Percentiles rank a stretch among this genome's conserved stretches.
Evolutionary conservation across 2,113 vertebrate species (phyloP).

Genomic region (Chloropsis cyanopogon): DNA sequence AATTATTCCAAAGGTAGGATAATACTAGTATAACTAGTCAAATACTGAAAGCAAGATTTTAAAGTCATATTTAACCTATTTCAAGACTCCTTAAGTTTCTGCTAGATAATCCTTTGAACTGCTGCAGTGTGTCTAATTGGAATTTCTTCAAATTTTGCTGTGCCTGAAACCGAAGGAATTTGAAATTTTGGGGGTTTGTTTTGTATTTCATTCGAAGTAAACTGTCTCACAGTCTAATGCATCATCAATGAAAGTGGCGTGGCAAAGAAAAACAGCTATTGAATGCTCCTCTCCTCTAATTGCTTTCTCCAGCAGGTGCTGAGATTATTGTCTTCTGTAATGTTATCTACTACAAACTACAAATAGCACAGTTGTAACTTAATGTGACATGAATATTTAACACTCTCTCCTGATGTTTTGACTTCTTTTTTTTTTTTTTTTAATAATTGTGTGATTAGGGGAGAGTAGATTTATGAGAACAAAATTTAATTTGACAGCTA

Average conservation of each 20-base stretch:
- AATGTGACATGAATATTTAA: slow-evolving; percentile 42
- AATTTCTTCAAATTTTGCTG: slow-evolving; percentile 19
- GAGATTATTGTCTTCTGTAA: slow-evolving; percentile 62
- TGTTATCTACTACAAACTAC: slow-evolving; percentile 38
- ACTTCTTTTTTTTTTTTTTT: not conserved
- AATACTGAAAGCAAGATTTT: not conserved
- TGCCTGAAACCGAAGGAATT: slow-evolving; percentile 12
- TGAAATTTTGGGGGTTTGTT: slow-evolving; percentile 22
- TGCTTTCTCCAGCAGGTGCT: slow-evolving; percentile 63
- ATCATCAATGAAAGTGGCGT: slow-evolving; percentile 14
- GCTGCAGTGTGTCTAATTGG: not conserved
- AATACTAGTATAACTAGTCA: not conserved
- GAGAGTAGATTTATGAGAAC: not conserved
- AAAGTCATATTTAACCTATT: slow-evolving; percentile 34
- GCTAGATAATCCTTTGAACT: slow-evolving; percentile 1
- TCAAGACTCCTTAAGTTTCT: slow-evolving; percentile 11
- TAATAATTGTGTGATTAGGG: not conserved
- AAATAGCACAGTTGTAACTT: slow-evolving; percentile 55
- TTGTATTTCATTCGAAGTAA: not conserved
- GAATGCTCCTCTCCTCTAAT: slow-evolving; percentile 37
- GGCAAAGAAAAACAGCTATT: slow-evolving; percentile 20
- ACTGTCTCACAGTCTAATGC: not conserved
- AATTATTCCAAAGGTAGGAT: not conserved
- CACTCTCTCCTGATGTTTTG: slow-evolving; percentile 16
- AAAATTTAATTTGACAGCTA: not conserved